Evolutionary conservation across 2,797 vertebrate species (phyloP).

Genomic region (Megaceryle alcyon): DNA sequence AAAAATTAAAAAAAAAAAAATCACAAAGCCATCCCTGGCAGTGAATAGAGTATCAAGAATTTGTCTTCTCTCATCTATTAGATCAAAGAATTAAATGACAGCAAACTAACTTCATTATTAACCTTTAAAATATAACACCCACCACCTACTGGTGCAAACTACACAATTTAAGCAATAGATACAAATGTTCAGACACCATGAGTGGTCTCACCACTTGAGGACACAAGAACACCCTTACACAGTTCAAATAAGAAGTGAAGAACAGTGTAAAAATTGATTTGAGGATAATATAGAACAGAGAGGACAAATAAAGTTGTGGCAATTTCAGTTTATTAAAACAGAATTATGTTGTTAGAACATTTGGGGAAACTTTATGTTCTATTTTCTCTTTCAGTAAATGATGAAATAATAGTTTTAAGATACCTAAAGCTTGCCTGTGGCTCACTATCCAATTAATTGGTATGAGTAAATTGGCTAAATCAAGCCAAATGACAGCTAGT

Average conservation of each 20-base stretch:
- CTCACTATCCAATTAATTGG: constrained; percentile 69
- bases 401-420: constrained; percentile 53
- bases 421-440: constrained; percentile 25
- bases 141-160: neutral
- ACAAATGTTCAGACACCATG: neutral
- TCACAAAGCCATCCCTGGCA: neutral
- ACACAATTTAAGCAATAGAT: neutral
- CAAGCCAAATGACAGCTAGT: constrained; percentile 54
- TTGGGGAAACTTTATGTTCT: constrained; percentile 41
- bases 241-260: neutral
- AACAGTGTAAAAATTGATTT: neutral
- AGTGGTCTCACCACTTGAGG: neutral
- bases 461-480: constrained; percentile 61
- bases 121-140: neutral
- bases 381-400: constrained; percentile 38
- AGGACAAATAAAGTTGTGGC: neutral
- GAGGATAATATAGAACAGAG: neutral
- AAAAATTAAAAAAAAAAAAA: neutral
- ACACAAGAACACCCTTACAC: neutral
- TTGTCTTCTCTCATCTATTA: neutral
- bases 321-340: constrained; percentile 16
- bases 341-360: neutral
- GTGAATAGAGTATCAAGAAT: neutral
- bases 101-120: neutral
- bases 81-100: neutral